These are phyloP conservation scores for Polydesmus complanatus DNA, from an alignment of 2,888 invertebrate genomes.

Conservation along the genomic window DNA sequence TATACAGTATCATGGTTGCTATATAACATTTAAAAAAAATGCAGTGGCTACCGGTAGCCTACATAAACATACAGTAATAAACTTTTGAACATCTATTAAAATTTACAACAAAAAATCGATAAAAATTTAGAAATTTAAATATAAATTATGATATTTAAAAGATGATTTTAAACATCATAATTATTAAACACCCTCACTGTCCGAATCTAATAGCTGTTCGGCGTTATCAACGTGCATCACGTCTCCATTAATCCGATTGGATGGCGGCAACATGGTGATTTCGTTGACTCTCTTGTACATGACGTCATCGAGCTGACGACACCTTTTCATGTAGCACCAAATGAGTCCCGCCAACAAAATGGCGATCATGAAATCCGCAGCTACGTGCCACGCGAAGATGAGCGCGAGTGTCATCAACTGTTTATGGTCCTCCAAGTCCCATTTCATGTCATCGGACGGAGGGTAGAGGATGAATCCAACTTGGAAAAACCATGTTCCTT, in stretches of 20 bases:
- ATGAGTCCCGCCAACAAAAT: slow-evolving; percentile 1
- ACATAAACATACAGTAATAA: no score
- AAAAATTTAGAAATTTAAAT: no score
- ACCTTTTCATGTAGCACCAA: not conserved
- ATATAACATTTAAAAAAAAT: no score
- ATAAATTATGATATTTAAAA: no score
- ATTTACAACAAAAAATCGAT: no score
- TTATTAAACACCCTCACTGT: not conserved
- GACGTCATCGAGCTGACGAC: not conserved
- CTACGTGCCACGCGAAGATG: slow-evolving; percentile 21
- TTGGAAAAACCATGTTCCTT: slow-evolving; percentile 40
- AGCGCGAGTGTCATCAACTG: slow-evolving; percentile 35
- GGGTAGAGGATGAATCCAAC: slow-evolving; percentile 38
- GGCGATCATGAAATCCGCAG: not conserved
- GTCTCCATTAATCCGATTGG: not conserved
- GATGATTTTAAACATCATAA: no score
- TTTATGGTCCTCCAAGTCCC: slow-evolving; percentile 32
- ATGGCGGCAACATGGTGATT: not conserved
- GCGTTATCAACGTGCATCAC: not conserved
- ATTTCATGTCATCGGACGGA: slow-evolving; percentile 24
- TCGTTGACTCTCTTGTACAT: no score
- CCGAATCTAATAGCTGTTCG: not conserved
- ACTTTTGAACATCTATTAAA: no score
- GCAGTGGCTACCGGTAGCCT: no score
- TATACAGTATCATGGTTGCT: no score